These are phyloP conservation scores for Polyergus mexicanus DNA, from an alignment of 1,140 invertebrate genomes.

Conservation along the genomic window DNA sequence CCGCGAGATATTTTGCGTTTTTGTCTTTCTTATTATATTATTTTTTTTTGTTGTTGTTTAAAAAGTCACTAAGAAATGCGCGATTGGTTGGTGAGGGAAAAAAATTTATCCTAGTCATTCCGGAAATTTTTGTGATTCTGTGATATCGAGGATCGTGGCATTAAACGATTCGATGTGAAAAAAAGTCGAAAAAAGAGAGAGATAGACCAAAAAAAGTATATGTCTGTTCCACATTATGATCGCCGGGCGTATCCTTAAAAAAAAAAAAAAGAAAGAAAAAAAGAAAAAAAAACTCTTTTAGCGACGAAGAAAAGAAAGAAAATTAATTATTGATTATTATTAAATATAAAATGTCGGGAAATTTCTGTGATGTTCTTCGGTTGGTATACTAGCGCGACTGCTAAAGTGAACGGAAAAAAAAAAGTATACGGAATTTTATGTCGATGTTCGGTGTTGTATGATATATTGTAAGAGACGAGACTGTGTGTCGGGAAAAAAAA, in stretches of 20 bases:
- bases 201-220: slow-evolving; percentile 53
- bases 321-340: slow-evolving; percentile 72
- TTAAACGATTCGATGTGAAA: slow-evolving; percentile 47
- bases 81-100: slow-evolving; percentile 79
- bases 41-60: slow-evolving; percentile 7
- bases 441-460: slow-evolving; percentile 83
- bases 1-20: slow-evolving; percentile 26
- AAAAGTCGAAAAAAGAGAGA: slow-evolving; percentile 57
- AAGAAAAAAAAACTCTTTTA: slow-evolving; percentile 31
- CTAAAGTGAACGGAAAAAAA: slow-evolving; percentile 68
- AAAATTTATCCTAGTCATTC: slow-evolving; percentile 85
- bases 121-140: slow-evolving; percentile 83
- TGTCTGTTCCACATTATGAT: slow-evolving; percentile 77
- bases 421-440: slow-evolving; percentile 82
- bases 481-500: slow-evolving; percentile 64
- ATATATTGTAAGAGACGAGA: slow-evolving; percentile 75
- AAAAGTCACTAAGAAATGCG: slow-evolving; percentile 62
- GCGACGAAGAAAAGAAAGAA: slow-evolving; percentile 37
- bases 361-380: slow-evolving; percentile 87
- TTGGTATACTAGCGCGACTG: slow-evolving; percentile 82
- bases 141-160: slow-evolving; percentile 79
- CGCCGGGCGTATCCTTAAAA: slow-evolving; percentile 62
- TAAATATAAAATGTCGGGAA: slow-evolving; percentile 78
- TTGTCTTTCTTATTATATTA: slow-evolving; percentile 18
- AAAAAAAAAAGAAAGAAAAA: no score